Conservation (phyloP, 1,140 invertebrate genomes). For the Physella acuta region DNA sequence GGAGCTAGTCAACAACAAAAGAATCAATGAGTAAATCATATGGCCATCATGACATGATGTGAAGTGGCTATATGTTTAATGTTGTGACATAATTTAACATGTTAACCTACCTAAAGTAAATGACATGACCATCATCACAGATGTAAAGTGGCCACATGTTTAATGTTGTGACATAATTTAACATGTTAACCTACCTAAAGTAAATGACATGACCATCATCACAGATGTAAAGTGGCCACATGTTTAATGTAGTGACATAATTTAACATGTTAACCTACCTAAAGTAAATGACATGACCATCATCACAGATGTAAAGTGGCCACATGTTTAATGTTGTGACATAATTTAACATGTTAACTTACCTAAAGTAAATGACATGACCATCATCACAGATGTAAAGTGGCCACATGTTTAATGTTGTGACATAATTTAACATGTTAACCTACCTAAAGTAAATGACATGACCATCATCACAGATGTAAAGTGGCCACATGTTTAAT, state of each 20-base stretch:
- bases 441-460: constrained; percentile 69
- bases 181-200: constrained; percentile 67
- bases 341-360: no score
- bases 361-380: constrained; percentile 68
- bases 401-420: constrained; percentile 61
- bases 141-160: constrained; percentile 63
- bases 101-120: constrained; percentile 71
- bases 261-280: no score
- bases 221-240: constrained; percentile 62
- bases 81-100: constrained; percentile 56
- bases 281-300: constrained; percentile 68
- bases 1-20: no score
- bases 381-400: constrained; percentile 66
- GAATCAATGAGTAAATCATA: constrained; percentile 68
- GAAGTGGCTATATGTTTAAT: constrained; percentile 61
- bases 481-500: constrained; percentile 61
- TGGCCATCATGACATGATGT: constrained; percentile 66
- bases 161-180: constrained; percentile 56
- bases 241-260: constrained; percentile 58
- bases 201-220: constrained; percentile 67
- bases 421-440: no score
- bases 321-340: constrained; percentile 59
- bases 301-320: constrained; percentile 63
- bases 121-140: constrained; percentile 65
- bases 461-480: constrained; percentile 65